Conservation (phyloP, 1,140 invertebrate species). For the Drosophila bocki region DNA sequence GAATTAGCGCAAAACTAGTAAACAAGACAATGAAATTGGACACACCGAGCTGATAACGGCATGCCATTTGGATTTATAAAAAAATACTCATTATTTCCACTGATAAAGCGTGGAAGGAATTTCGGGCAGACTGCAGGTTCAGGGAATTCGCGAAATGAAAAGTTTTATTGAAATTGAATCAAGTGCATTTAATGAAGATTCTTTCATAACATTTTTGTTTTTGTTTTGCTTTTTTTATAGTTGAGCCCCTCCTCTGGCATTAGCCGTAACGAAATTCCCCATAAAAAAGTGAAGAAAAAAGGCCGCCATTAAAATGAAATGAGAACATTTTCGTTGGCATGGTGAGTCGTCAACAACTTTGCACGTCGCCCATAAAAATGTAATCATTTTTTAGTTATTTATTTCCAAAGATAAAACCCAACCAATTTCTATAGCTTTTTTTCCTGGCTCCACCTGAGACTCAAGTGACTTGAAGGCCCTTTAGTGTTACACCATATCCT, state of each 20-base stretch:
- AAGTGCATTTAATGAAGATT: slow-evolving; percentile 33
- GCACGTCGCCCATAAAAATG: slow-evolving; percentile 37
- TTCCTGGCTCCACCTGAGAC: neutral
- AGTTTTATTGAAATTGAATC: slow-evolving; percentile 27
- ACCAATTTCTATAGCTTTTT: slow-evolving; percentile 14
- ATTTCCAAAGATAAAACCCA: slow-evolving; percentile 37
- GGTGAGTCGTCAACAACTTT: slow-evolving; percentile 17
- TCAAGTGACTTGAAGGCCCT: slow-evolving; percentile 26
- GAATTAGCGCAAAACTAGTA: slow-evolving; percentile 64
- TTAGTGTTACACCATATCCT: slow-evolving; percentile 28
- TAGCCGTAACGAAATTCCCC: slow-evolving; percentile 22
- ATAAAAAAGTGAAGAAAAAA: slow-evolving; percentile 9
- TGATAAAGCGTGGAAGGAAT: slow-evolving; percentile 26
- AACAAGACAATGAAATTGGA: slow-evolving; percentile 56
- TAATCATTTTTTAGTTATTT: slow-evolving; percentile 47
- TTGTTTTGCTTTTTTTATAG: slow-evolving; percentile 15
- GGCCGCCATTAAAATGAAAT: slow-evolving; percentile 40
- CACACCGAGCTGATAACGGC: slow-evolving; percentile 44
- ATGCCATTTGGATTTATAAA: slow-evolving; percentile 40
- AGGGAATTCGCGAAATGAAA: slow-evolving; percentile 1
- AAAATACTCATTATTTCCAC: slow-evolving; percentile 10
- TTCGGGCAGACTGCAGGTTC: slow-evolving; percentile 11
- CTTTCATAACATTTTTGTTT: slow-evolving; percentile 21
- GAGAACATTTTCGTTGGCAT: slow-evolving; percentile 29
- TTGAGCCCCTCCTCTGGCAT: slow-evolving; percentile 13